Percentiles rank a stretch among this genome's conserved stretches.
Evolutionary conservation across 2,113 vertebrate genomes (phyloP).

Genomic region (Hylia prasina): DNA sequence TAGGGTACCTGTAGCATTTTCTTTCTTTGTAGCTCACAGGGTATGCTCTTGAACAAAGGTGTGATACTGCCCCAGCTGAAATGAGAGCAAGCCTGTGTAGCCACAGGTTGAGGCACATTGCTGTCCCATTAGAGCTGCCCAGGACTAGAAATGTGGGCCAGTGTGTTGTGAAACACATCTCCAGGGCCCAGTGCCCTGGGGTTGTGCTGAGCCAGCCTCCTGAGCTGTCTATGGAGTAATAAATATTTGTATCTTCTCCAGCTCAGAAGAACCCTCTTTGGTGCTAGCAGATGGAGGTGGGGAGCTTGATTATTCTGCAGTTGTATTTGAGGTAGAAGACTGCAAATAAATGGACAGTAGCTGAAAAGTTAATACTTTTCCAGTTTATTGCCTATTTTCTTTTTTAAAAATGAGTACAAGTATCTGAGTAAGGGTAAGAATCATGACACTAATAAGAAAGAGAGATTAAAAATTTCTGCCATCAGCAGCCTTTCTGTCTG

Average conservation of each 20-base stretch:
- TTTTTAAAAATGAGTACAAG: background rate
- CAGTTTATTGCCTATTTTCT: background rate
- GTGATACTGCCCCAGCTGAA: background rate
- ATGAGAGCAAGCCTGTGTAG: background rate
- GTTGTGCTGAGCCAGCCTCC: background rate
- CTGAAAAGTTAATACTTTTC: background rate
- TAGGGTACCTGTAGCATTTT: background rate
- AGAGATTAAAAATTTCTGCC: background rate
- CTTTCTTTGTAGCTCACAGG: background rate
- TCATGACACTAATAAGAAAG: background rate
- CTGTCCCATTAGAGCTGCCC: background rate
- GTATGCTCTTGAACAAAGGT: background rate
- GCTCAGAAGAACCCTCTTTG: background rate
- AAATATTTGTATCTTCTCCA: background rate
- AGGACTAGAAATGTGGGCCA: background rate
- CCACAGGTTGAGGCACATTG: accelerated
- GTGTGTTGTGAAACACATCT: background rate
- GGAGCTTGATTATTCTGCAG: background rate
- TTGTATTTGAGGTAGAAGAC: background rate
- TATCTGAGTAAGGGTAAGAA: background rate
- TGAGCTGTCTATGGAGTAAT: background rate
- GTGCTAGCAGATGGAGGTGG: background rate
- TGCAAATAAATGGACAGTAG: background rate
- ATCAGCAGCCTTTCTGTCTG: background rate
- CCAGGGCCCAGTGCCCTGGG: background rate